Evolutionary conservation across 1,140 invertebrate species (phyloP).

Genomic region (Lasaia peninsularis): DNA sequence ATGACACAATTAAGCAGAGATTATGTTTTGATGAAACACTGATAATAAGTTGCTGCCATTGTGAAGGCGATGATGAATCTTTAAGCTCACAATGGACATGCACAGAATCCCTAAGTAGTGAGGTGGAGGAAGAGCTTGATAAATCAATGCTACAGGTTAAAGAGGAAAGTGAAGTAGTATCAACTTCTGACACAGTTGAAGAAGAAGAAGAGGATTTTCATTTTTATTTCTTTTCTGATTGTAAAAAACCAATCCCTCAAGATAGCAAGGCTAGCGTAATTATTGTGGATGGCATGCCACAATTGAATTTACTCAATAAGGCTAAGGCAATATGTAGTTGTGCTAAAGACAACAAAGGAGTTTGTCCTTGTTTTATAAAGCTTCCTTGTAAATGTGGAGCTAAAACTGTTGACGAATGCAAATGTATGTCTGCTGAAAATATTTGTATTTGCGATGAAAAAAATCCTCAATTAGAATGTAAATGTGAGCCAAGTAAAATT

Average conservation of each 20-base stretch:
- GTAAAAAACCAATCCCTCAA: slow-evolving; percentile 38
- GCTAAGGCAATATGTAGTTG: slow-evolving; percentile 39
- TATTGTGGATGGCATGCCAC: slow-evolving; percentile 53
- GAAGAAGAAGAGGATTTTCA: slow-evolving; percentile 63
- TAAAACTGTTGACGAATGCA: slow-evolving; percentile 42
- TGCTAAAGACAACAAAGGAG: slow-evolving; percentile 41
- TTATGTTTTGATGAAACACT: slow-evolving; percentile 68
- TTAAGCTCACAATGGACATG: slow-evolving; percentile 56
- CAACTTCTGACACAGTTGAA: slow-evolving; percentile 22
- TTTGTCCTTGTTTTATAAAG: slow-evolving; percentile 49
- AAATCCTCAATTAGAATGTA: slow-evolving; percentile 37
- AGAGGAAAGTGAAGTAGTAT: slow-evolving; percentile 27
- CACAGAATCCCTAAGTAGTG: slow-evolving; percentile 33
- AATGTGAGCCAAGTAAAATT: slow-evolving; percentile 40
- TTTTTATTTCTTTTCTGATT: slow-evolving; percentile 68
- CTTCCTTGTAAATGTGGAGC: slow-evolving; percentile 53
- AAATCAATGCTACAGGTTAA: slow-evolving; percentile 22
- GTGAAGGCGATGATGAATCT: slow-evolving; percentile 42
- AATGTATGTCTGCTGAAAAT: slow-evolving; percentile 38
- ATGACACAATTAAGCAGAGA: slow-evolving; percentile 52
- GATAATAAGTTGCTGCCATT: slow-evolving; percentile 63
- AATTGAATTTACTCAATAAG: slow-evolving; percentile 45
- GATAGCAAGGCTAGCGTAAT: slow-evolving; percentile 51
- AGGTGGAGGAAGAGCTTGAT: slow-evolving; percentile 31
- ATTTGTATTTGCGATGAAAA: slow-evolving; percentile 53